phyloP scores from a whole-genome alignment of 2,888 invertebrate species.

The Drosophila borealis region DNA sequence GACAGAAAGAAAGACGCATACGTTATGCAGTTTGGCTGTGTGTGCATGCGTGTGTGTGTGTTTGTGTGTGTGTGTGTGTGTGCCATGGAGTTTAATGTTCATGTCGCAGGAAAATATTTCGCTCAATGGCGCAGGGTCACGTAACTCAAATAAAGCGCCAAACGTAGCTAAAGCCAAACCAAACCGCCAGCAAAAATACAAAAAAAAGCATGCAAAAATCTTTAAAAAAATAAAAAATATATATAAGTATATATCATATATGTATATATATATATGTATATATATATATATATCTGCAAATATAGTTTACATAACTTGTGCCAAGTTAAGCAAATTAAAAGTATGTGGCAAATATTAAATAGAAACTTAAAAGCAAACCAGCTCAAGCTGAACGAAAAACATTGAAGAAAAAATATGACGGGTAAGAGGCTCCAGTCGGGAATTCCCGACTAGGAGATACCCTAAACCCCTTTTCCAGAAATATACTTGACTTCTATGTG shows the following conservation, averaged over 20 bases:
- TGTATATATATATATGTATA: not conserved
- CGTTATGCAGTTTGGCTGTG: constrained; percentile 30
- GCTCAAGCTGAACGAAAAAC: not conserved
- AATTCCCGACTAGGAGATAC: no score
- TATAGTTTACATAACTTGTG: not conserved
- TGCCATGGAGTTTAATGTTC: constrained; percentile 63
- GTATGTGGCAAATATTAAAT: constrained; percentile 35
- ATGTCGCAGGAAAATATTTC: constrained; percentile 76
- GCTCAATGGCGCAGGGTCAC: constrained; percentile 76
- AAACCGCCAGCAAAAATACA: constrained; percentile 32
- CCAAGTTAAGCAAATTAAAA: constrained; percentile 53
- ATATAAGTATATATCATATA: no score
- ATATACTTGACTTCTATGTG: no score
- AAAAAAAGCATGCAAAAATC: constrained; percentile 9
- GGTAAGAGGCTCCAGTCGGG: no score
- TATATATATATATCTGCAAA: not conserved
- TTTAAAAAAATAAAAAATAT: not conserved
- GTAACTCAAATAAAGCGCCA: constrained; percentile 78
- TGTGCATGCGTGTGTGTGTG: constrained; percentile 38
- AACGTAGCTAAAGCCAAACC: constrained; percentile 58
- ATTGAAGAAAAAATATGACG: not conserved
- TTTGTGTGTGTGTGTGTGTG: constrained; percentile 38
- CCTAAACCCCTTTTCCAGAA: no score
- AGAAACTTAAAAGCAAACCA: not conserved
- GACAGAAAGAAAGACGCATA: constrained; percentile 41